Conservation (phyloP, 2,797 vertebrate species). For the Margarornis squamiger region DNA sequence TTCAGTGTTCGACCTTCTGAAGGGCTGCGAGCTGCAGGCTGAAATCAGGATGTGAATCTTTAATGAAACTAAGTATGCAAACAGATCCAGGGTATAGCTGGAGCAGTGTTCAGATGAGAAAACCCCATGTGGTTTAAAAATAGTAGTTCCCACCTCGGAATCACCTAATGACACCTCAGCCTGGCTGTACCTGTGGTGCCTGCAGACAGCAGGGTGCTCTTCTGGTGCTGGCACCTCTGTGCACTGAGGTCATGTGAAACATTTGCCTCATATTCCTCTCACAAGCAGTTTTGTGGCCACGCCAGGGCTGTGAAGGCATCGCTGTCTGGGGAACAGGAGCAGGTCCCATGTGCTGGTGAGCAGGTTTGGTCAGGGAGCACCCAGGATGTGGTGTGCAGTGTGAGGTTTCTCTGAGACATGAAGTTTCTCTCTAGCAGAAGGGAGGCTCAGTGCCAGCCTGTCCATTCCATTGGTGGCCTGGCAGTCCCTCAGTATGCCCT, state of each 20-base stretch:
- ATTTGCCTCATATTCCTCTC: neutral
- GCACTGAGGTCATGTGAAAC: neutral
- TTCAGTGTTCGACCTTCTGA: neutral
- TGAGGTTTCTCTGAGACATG: neutral
- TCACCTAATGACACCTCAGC: neutral
- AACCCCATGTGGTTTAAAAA: neutral
- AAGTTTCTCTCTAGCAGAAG: neutral
- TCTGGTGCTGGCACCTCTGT: neutral
- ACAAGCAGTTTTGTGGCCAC: neutral
- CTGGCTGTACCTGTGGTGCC: neutral
- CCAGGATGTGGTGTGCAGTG: neutral
- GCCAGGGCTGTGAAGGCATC: neutral
- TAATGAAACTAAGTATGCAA: conserved; percentile 17
- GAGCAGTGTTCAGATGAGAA: neutral
- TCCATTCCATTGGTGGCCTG: neutral
- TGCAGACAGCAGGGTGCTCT: neutral
- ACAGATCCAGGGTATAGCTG: neutral
- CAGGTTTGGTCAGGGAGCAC: neutral
- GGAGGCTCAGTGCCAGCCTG: neutral
- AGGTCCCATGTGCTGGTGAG: neutral
- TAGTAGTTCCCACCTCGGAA: neutral
- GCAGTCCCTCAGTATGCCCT: accelerated
- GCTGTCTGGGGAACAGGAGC: neutral
- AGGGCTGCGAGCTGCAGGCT: neutral
- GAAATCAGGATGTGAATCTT: conserved; percentile 3